Percentiles rank a stretch among this genome's conserved stretches.
These are phyloP conservation scores for Fragum whitleyi DNA, from an alignment of 2,888 invertebrate genomes.

Conservation along the genomic window DNA sequence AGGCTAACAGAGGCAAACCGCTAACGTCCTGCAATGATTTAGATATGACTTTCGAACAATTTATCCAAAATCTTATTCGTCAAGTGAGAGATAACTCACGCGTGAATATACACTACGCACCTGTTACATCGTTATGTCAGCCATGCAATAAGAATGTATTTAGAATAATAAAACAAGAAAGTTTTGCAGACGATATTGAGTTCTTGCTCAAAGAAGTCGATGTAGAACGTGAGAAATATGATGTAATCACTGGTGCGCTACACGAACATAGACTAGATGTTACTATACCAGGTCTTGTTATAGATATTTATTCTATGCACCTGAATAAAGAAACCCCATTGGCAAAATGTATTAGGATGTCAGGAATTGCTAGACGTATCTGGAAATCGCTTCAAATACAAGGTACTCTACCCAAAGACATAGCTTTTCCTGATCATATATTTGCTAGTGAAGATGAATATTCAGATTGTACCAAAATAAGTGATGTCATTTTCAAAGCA, in stretches of 20 bases:
- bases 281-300: background rate
- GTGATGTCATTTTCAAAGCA: background rate
- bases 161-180: conserved; percentile 44
- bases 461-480: background rate
- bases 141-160: conserved; percentile 37
- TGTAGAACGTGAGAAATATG: background rate
- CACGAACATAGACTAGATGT: background rate
- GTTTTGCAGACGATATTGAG: conserved; percentile 44
- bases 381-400: conserved; percentile 11
- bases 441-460: background rate
- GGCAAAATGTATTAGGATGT: background rate
- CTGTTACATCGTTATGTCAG: conserved; percentile 29
- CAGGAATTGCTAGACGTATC: background rate
- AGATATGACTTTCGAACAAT: background rate
- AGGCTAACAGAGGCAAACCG: background rate
- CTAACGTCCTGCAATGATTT: too few species aligned
- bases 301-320: background rate
- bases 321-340: background rate
- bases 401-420: background rate
- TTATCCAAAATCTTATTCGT: background rate
- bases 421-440: background rate
- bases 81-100: background rate
- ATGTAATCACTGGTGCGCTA: background rate
- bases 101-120: conserved; percentile 43
- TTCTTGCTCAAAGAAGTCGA: background rate